Evolutionary conservation across 2,888 invertebrate genomes (phyloP).

Genomic region (Tuta absoluta): DNA sequence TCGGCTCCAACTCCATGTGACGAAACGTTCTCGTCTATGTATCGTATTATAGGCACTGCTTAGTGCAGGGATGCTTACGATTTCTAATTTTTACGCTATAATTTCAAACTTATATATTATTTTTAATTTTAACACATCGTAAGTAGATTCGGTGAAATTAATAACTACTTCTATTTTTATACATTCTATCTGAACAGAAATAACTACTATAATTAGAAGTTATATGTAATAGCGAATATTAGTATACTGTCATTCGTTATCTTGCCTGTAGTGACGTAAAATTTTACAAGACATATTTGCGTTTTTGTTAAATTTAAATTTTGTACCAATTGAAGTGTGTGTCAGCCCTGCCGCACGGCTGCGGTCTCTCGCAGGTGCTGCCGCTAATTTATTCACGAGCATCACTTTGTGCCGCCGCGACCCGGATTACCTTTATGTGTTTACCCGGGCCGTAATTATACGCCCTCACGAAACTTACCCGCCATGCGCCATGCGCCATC

Average conservation of each 20-base stretch:
- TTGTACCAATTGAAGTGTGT: background rate
- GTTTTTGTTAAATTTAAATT: too few relatives aligned
- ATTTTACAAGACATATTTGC: too few relatives aligned
- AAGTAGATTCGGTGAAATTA: too few relatives aligned
- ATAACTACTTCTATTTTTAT: too few relatives aligned
- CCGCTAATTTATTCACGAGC: slow-evolving; percentile 76
- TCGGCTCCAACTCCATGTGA: slow-evolving; percentile 60
- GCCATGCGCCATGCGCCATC: slow-evolving; percentile 40
- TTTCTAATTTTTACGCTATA: background rate
- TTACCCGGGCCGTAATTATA: slow-evolving; percentile 79
- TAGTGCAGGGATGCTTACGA: slow-evolving; percentile 53
- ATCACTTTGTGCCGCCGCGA: slow-evolving; percentile 79
- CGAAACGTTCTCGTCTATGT: slow-evolving; percentile 55
- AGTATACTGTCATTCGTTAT: too few relatives aligned
- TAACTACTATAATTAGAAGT: too few relatives aligned
- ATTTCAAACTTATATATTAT: background rate
- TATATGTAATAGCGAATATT: too few relatives aligned
- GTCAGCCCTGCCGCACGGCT: slow-evolving; percentile 51
- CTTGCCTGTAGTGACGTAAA: too few relatives aligned
- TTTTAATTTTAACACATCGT: too few relatives aligned
- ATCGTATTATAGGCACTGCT: slow-evolving; percentile 31
- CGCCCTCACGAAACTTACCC: slow-evolving; percentile 73
- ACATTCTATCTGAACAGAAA: too few relatives aligned
- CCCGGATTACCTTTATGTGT: slow-evolving; percentile 80
- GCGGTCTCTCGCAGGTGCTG: slow-evolving; percentile 73